These are phyloP conservation scores for Acrobasis suavella DNA, from an alignment of 2,888 invertebrate species.

Conservation along the genomic window DNA sequence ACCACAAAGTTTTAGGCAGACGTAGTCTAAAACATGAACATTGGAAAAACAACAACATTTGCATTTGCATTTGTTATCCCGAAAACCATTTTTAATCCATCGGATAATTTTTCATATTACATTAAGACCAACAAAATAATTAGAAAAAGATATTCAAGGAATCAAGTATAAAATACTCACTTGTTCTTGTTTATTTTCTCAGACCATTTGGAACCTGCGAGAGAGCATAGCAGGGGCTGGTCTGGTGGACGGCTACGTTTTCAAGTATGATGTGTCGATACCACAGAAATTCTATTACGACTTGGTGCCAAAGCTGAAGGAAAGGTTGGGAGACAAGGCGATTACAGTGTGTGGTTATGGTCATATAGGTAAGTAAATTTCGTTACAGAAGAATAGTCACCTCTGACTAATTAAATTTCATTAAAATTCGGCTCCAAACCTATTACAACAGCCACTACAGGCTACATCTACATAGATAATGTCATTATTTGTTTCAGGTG, in stretches of 20 bases:
- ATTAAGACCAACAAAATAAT: too few species aligned
- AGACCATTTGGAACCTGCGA: slow-evolving; percentile 92
- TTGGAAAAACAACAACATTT: too few species aligned
- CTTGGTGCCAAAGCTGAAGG: slow-evolving; percentile 87
- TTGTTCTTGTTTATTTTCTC: slow-evolving; percentile 25
- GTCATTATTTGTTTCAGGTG: slow-evolving; percentile 83
- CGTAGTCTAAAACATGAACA: too few species aligned
- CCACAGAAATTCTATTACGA: slow-evolving; percentile 93
- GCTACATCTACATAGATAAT: too few species aligned
- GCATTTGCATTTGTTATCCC: too few species aligned
- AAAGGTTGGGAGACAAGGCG: slow-evolving; percentile 84
- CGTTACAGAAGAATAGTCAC: background rate
- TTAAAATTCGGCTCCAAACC: too few species aligned
- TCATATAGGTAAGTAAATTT: slow-evolving; percentile 88
- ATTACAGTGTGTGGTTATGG: slow-evolving; percentile 93
- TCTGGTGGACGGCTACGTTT: slow-evolving; percentile 91
- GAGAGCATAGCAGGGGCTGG: slow-evolving; percentile 92
- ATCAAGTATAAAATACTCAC: background rate
- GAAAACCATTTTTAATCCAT: too few species aligned
- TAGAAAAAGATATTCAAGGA: too few species aligned
- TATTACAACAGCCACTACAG: too few species aligned
- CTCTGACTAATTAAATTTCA: too few species aligned
- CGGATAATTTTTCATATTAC: too few species aligned
- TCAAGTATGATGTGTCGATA: slow-evolving; percentile 97
- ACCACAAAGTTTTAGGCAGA: too few species aligned